These are phyloP conservation scores for Tromatobia lineatoria DNA, from an alignment of 2,888 invertebrate species.

Conservation along the genomic window DNA sequence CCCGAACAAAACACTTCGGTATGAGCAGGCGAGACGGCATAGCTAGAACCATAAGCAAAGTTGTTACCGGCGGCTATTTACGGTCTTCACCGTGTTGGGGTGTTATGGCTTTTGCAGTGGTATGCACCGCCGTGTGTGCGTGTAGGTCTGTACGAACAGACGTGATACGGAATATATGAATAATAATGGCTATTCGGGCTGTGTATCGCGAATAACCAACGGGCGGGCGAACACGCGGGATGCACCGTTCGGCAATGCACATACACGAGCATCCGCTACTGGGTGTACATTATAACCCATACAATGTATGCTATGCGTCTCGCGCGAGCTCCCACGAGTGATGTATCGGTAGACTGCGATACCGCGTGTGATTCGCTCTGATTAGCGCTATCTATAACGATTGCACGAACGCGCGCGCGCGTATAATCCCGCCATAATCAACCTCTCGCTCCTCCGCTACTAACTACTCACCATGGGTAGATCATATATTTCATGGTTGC, in stretches of 20 bases:
- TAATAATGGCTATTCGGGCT: constrained; percentile 81
- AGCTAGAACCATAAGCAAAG: constrained; percentile 26
- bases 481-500: constrained; percentile 60
- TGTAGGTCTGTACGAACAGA: constrained; percentile 82
- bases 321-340: constrained; percentile 70
- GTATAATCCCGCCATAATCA: constrained; percentile 81
- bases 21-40: constrained; percentile 1
- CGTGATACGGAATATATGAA: constrained; percentile 85
- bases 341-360: constrained; percentile 80
- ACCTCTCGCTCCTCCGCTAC: constrained; percentile 59
- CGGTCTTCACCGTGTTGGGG: constrained; percentile 40
- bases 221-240: constrained; percentile 59
- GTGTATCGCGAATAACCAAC: constrained; percentile 76
- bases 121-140: constrained; percentile 27
- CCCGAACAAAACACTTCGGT: not conserved
- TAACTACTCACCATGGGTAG: constrained; percentile 49
- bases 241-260: constrained; percentile 51
- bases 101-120: constrained; percentile 38
- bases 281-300: constrained; percentile 47
- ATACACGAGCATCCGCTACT: constrained; percentile 37
- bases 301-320: constrained; percentile 58
- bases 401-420: constrained; percentile 69
- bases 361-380: constrained; percentile 83
- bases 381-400: constrained; percentile 84
- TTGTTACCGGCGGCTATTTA: constrained; percentile 49